These are phyloP conservation scores for Proterorhinus semilunaris DNA, from an alignment of 2,113 vertebrate genomes.

Conservation along the genomic window DNA sequence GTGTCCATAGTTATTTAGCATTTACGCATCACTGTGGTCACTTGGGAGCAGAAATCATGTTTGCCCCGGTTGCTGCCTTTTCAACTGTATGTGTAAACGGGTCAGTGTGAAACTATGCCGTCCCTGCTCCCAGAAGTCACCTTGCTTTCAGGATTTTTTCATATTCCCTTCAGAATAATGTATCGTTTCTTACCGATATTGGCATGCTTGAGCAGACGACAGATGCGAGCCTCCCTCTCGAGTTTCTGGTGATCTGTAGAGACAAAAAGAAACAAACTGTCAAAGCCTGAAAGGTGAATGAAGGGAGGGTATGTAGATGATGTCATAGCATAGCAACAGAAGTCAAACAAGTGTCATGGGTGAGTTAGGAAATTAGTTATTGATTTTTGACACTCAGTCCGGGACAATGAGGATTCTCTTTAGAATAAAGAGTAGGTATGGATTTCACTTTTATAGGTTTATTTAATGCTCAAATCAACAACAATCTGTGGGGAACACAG, in stretches of 20 bases:
- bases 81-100: neutral
- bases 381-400: too few species aligned
- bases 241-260: constrained; percentile 90
- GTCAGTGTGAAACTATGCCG: constrained; percentile 3
- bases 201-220: constrained; percentile 89
- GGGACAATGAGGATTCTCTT: too few species aligned
- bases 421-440: too few species aligned
- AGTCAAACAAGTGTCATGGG: too few species aligned
- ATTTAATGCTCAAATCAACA: too few species aligned
- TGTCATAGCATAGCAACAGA: too few species aligned
- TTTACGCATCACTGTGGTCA: neutral
- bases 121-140: constrained; percentile 1
- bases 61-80: neutral
- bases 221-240: constrained; percentile 93
- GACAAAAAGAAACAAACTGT: constrained; percentile 8
- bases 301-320: too few species aligned
- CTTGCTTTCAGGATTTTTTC: neutral
- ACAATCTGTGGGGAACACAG: too few species aligned
- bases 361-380: too few species aligned
- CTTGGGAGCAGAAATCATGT: neutral
- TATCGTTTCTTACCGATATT: constrained; percentile 81
- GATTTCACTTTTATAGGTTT: too few species aligned
- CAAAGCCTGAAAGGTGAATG: constrained; percentile 3
- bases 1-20: too few species aligned
- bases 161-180: neutral